These are phyloP conservation scores for Adelphocoris suturalis DNA, from an alignment of 2,888 invertebrate species.

Conservation along the genomic window DNA sequence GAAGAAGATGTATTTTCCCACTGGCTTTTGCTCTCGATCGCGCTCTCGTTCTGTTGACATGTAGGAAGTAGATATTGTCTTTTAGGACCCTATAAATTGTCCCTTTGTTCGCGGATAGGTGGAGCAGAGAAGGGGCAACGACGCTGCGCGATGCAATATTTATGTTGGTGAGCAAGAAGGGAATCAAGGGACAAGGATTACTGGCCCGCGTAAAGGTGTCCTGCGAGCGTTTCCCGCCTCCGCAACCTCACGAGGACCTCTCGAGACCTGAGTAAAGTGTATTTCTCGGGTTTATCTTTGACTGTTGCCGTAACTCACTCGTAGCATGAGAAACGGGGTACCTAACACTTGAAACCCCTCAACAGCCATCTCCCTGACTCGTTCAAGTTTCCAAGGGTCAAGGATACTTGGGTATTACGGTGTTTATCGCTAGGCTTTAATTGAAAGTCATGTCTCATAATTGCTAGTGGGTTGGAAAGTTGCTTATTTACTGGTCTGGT, in stretches of 20 bases:
- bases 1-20: too few relatives aligned
- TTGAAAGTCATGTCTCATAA: neutral
- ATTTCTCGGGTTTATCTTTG: slow-evolving; percentile 39
- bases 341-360: slow-evolving; percentile 9
- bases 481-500: too few relatives aligned
- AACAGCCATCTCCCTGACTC: neutral
- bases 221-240: slow-evolving; percentile 40
- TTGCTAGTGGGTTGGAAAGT: too few relatives aligned
- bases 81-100: neutral
- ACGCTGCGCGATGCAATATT: slow-evolving; percentile 14
- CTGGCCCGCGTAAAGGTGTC: slow-evolving; percentile 29
- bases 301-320: slow-evolving; percentile 43
- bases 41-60: neutral
- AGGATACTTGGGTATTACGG: neutral
- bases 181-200: slow-evolving; percentile 21
- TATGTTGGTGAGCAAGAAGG: neutral
- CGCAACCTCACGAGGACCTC: slow-evolving; percentile 32
- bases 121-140: neutral
- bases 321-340: slow-evolving; percentile 15
- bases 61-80: slow-evolving; percentile 29
- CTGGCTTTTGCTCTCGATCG: neutral
- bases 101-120: neutral
- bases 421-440: neutral
- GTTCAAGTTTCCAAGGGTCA: neutral
- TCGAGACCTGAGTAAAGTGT: neutral